Percentiles rank a stretch among this genome's conserved stretches.
Evolutionary conservation across 2,888 invertebrate species (phyloP).

Genomic region (Pomacea canaliculata): DNA sequence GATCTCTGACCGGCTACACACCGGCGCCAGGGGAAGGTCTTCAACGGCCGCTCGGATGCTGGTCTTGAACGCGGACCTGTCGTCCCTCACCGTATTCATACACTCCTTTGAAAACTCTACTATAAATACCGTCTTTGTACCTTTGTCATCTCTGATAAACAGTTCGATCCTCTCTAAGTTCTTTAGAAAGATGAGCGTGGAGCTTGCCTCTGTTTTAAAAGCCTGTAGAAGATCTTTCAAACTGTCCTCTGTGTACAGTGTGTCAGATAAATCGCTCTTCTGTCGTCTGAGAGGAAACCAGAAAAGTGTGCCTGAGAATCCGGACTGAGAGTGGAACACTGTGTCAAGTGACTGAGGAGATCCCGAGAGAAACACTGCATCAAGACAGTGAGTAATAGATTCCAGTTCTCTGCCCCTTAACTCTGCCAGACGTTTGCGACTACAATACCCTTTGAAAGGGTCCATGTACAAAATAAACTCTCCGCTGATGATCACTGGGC

Average conservation of each 20-base stretch:
- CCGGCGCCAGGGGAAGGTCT: conserved; percentile 1
- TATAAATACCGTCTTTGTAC: conserved; percentile 9
- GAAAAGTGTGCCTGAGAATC: conserved; percentile 14
- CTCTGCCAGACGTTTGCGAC: background rate
- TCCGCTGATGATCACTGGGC: conserved; percentile 3
- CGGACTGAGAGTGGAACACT: background rate
- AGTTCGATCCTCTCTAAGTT: conserved; percentile 40
- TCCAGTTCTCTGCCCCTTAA: background rate
- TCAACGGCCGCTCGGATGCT: conserved; percentile 10
- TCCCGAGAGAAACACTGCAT: background rate
- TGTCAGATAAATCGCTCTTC: conserved; percentile 2
- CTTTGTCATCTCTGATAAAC: conserved; percentile 21
- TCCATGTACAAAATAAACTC: conserved; percentile 9
- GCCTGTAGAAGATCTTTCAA: conserved; percentile 13
- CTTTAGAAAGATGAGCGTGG: conserved; percentile 16
- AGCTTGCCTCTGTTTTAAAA: background rate
- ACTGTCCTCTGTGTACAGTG: conserved; percentile 6
- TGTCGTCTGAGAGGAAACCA: conserved; percentile 17
- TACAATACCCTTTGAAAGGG: conserved; percentile 11
- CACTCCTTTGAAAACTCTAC: conserved; percentile 9
- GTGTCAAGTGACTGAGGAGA: background rate
- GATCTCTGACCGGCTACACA: conserved; percentile 6
- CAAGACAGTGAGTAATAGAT: background rate
- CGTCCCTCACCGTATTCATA: background rate
- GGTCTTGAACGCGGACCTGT: conserved; percentile 16